Evolutionary conservation across 2,113 vertebrate species (phyloP), one percentile per base, ranked within the genome.

Genomic region (Gopherus evgoodei): DNA sequence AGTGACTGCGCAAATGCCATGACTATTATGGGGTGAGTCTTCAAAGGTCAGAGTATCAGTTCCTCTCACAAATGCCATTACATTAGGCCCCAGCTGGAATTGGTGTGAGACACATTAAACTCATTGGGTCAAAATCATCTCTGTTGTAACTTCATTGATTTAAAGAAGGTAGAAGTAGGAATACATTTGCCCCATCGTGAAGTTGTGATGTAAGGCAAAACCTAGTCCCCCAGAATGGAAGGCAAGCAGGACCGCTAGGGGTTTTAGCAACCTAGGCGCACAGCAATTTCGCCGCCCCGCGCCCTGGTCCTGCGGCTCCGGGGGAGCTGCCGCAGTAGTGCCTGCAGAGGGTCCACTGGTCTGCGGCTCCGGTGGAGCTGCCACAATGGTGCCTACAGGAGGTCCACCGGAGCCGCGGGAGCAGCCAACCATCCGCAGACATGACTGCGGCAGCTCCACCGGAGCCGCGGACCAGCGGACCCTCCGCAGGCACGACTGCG

Each of bases 11-110:
- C 24, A 97, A 97, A 97, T 96, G 81, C 81, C 90, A 93, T 22
- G 65, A 75, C 89, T 91, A 94, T 97, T 95, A 95, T 1, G 1
- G 93, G 35, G 54, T 79, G 90, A 95, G 94, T 95, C 81, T 94
- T 94, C 90, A 96, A 96, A 96, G 86, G 86, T 85, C 83, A 88
- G 24, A 92, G 49, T 96, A 88, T 97, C 90, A 94, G 79, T 90
- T 89, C 88, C 75, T 96, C 91, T 94, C 65, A 93, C 86, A 11
- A 31, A 27, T 83, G 81, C 29, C 81, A 93, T 96, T 94, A 89
- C 35, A 82, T 90, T 81, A 87, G 16, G 81, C 89, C 44, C 29
- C 84, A 92, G 54, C 92, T 91, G 91, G 78, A 42, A 79, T 38
- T 88, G 57, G 13, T 5, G 56, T 54, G 83, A 95, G 52, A 86